These are phyloP conservation scores for Campylomormyrus tamandua DNA, from an alignment of 2,113 vertebrate species.

Conservation along the genomic window DNA sequence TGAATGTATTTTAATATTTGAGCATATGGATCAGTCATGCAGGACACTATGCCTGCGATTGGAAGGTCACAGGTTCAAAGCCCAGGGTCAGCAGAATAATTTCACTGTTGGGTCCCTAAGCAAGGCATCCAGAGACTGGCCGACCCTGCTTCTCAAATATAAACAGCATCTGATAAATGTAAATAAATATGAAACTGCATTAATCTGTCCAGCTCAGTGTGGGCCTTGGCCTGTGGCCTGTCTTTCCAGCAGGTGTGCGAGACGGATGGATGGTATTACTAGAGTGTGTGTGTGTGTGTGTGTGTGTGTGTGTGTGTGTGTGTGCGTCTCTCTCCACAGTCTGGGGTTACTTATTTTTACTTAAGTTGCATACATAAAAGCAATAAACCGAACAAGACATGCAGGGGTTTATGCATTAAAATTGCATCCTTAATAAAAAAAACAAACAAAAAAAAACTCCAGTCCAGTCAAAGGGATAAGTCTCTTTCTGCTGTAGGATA, in stretches of 20 bases:
- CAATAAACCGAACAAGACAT: slow-evolving; percentile 21
- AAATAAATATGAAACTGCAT: background rate
- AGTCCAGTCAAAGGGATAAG: slow-evolving; percentile 44
- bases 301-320: background rate
- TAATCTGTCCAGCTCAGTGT: background rate
- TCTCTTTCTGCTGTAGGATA: slow-evolving; percentile 20
- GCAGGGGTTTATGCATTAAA: slow-evolving; percentile 20
- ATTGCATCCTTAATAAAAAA: slow-evolving; percentile 59
- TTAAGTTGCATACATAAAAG: slow-evolving; percentile 8
- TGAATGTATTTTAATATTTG: background rate
- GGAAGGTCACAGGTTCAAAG: background rate
- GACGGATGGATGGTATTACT: background rate
- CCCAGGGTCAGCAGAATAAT: background rate
- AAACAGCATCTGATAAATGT: background rate
- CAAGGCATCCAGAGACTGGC: background rate
- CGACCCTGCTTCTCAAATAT: background rate
- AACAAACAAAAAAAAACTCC: slow-evolving; percentile 23
- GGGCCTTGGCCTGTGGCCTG: background rate
- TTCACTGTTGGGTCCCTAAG: background rate
- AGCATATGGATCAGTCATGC: background rate
- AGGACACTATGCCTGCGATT: background rate
- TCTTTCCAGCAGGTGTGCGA: background rate
- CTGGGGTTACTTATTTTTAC: background rate
- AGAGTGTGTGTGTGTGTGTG: background rate
- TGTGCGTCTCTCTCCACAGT: background rate